A percentile compares a stretch with the other conserved stretches of the same genome.
phyloP scores from a whole-genome alignment of 2,113 vertebrate genomes.

The Falco punctatus region DNA sequence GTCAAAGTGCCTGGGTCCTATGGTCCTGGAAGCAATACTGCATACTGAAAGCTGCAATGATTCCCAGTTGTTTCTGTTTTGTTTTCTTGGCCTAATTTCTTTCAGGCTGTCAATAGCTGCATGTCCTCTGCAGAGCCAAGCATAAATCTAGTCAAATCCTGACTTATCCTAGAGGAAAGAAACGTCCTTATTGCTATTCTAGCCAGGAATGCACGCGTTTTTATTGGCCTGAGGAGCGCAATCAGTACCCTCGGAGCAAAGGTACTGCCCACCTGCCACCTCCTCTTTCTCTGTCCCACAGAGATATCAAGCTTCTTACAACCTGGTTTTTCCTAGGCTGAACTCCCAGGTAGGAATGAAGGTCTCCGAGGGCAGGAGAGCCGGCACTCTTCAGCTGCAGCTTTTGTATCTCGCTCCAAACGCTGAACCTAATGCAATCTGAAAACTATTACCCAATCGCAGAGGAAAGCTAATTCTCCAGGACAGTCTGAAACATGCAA shows the following conservation, averaged over 20 bases:
- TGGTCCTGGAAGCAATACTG: neutral
- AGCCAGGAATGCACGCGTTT: neutral
- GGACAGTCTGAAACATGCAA: conserved; percentile 12
- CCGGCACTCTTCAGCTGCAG: neutral
- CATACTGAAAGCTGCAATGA: neutral
- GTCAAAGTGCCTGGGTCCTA: neutral
- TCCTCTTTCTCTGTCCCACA: neutral
- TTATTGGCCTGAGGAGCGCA: neutral
- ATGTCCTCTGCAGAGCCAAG: neutral
- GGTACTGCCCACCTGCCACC: neutral
- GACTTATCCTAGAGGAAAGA: neutral
- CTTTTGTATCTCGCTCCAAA: neutral
- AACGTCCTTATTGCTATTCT: neutral
- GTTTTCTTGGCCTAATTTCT: conserved; percentile 30
- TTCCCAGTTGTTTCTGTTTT: conserved; percentile 7
- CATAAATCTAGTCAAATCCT: neutral
- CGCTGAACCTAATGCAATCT: neutral
- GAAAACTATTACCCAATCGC: neutral
- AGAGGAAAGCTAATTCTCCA: neutral
- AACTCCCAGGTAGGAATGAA: neutral
- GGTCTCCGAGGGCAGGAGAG: neutral
- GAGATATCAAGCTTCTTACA: neutral
- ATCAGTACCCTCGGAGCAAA: neutral
- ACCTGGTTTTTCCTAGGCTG: neutral
- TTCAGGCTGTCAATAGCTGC: conserved; percentile 13